phyloP scores from a whole-genome alignment of 2,888 invertebrate genomes.

The Acanthoscelides obtectus region DNA sequence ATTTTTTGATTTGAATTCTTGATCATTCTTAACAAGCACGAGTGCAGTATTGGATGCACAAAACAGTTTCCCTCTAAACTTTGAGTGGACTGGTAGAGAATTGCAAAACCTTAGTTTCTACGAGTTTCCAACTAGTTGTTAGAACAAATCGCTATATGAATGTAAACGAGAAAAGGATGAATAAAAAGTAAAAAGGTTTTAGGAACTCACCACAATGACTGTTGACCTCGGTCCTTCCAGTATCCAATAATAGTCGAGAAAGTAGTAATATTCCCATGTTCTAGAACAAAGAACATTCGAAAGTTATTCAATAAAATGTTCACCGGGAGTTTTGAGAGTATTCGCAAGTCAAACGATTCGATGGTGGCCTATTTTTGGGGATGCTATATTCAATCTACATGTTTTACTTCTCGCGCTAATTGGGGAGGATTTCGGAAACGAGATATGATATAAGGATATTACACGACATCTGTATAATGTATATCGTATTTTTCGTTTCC shows the following conservation, averaged over 20 bases:
- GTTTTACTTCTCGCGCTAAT: too few relatives aligned
- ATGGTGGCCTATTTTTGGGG: background rate
- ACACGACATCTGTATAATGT: too few relatives aligned
- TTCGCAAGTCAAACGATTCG: background rate
- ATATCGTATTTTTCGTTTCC: too few relatives aligned
- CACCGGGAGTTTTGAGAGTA: background rate
- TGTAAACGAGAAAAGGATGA: background rate
- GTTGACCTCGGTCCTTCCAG: conserved; percentile 80
- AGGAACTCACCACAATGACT: conserved; percentile 63
- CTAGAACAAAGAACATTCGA: conserved; percentile 17
- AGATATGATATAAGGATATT: too few relatives aligned
- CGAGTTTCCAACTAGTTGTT: background rate
- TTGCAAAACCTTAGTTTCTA: too few relatives aligned
- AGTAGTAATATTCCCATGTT: conserved; percentile 79
- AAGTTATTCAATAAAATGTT: conserved; percentile 8
- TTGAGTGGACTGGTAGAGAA: too few relatives aligned
- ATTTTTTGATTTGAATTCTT: too few relatives aligned
- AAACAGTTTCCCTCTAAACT: too few relatives aligned
- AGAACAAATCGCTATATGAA: background rate
- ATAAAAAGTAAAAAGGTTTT: background rate
- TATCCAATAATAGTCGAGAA: conserved; percentile 80
- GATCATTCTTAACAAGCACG: too few relatives aligned
- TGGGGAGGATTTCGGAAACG: too few relatives aligned
- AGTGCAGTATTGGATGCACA: too few relatives aligned
- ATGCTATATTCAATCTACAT: background rate